Percentiles rank a stretch among this genome's conserved stretches.
These are phyloP conservation scores for Drosophila burlai DNA, from an alignment of 1,140 invertebrate species.

Conservation along the genomic window DNA sequence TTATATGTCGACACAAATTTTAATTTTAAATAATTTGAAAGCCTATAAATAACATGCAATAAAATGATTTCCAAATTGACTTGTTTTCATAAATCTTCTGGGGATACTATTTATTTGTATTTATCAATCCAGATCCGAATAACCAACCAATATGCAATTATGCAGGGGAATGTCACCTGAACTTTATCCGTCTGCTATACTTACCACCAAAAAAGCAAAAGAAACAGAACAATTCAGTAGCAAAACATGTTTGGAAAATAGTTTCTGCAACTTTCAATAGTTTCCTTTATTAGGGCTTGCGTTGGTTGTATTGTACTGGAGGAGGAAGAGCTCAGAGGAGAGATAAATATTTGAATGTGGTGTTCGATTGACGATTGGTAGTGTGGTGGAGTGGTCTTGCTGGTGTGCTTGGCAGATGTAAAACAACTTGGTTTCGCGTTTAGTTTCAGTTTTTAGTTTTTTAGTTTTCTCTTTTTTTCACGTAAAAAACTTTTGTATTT, in stretches of 20 bases:
- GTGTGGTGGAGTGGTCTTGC: conserved; percentile 5
- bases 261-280: conserved; percentile 74
- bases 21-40: too few species aligned
- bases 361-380: conserved; percentile 7
- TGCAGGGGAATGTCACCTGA: neutral
- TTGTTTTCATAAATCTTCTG: neutral
- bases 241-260: conserved; percentile 52
- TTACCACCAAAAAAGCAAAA: conserved; percentile 10
- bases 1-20: too few species aligned
- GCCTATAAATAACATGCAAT: too few species aligned
- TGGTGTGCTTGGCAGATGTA: conserved; percentile 48
- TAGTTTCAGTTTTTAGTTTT: conserved; percentile 69
- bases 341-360: conserved; percentile 27
- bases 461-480: conserved; percentile 61
- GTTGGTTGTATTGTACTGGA: conserved; percentile 59
- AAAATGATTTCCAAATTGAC: too few species aligned
- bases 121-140: neutral
- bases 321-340: conserved; percentile 43
- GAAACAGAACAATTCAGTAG: neutral
- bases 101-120: neutral
- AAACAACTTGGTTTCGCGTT: conserved; percentile 68
- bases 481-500: conserved; percentile 83
- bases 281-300: conserved; percentile 59
- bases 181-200: neutral
- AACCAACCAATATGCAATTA: neutral